phyloP scores from a whole-genome alignment of 2,888 invertebrate genomes.

The Dynastes hyllus region DNA sequence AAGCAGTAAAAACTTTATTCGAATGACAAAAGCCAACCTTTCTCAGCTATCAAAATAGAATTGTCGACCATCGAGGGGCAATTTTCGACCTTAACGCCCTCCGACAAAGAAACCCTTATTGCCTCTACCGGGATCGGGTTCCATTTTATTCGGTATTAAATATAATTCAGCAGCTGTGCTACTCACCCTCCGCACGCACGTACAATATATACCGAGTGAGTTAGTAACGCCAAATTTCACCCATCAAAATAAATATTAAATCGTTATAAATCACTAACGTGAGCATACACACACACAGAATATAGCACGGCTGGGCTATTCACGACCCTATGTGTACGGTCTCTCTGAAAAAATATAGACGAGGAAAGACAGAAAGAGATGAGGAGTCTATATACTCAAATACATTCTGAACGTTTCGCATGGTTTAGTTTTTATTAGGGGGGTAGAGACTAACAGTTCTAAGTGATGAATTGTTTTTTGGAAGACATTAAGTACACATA shows the following conservation, averaged over 20 bases:
- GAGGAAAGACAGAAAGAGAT: conserved; percentile 9
- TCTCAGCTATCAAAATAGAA: conserved; percentile 60
- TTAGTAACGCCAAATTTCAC: conserved; percentile 73
- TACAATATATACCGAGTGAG: conserved; percentile 59
- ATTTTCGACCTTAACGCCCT: conserved; percentile 60
- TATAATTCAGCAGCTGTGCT: conserved; percentile 68
- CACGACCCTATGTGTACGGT: not conserved
- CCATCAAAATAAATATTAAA: conserved; percentile 74
- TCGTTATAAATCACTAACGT: conserved; percentile 71
- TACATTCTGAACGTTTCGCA: conserved; percentile 56
- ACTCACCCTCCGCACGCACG: conserved; percentile 62
- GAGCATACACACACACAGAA: conserved; percentile 55
- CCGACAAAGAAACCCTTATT: conserved; percentile 49
- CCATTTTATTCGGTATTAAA: conserved; percentile 64
- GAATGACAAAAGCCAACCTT: conserved; percentile 64
- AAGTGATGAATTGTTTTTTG: conserved; percentile 66
- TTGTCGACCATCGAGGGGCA: conserved; percentile 54
- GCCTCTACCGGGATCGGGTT: conserved; percentile 44
- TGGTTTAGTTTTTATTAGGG: conserved; percentile 63
- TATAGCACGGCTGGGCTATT: not conserved
- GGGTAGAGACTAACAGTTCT: conserved; percentile 56
- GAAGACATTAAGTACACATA: conserved; percentile 54
- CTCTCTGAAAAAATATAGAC: conserved; percentile 12
- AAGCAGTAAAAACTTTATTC: conserved; percentile 68
- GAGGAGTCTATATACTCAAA: not conserved